phyloP scores from a whole-genome alignment of 2,888 invertebrate species.

The Tanaodytes sp. region DNA sequence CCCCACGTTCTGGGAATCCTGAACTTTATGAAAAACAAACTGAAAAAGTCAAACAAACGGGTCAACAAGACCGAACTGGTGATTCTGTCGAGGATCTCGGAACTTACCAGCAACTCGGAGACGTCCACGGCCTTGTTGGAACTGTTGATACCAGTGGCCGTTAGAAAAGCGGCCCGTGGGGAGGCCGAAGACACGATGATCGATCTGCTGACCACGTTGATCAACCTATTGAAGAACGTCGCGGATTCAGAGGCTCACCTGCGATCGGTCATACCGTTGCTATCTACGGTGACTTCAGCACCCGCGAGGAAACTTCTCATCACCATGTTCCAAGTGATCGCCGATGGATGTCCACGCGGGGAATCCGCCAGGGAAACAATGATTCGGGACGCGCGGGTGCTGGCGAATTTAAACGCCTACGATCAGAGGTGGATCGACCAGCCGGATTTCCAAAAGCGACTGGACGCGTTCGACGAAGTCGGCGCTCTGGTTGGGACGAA shows the following conservation, averaged over 20 bases:
- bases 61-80: slow-evolving; percentile 82
- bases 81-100: slow-evolving; percentile 84
- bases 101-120: slow-evolving; percentile 80
- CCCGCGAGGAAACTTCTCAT: slow-evolving; percentile 82
- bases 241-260: slow-evolving; percentile 79
- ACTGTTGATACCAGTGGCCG: slow-evolving; percentile 81
- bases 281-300: slow-evolving; percentile 79
- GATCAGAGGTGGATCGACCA: slow-evolving; percentile 93
- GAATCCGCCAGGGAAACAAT: slow-evolving; percentile 66
- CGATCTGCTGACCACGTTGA: slow-evolving; percentile 81
- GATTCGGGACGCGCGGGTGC: slow-evolving; percentile 75
- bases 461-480: slow-evolving; percentile 84
- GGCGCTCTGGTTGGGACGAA: slow-evolving; percentile 75
- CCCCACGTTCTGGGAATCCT: slow-evolving; percentile 84
- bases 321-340: slow-evolving; percentile 77
- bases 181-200: slow-evolving; percentile 81
- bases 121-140: slow-evolving; percentile 81
- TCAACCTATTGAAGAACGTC: slow-evolving; percentile 83
- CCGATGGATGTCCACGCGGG: slow-evolving; percentile 71
- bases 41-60: slow-evolving; percentile 76
- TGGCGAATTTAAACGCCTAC: slow-evolving; percentile 87
- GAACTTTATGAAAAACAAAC: slow-evolving; percentile 79
- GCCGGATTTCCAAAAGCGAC: slow-evolving; percentile 88
- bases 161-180: slow-evolving; percentile 77
- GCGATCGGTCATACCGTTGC: slow-evolving; percentile 81